These are phyloP conservation scores for Pemphredon lugubris DNA, from an alignment of 2,888 invertebrate species.

Conservation along the genomic window DNA sequence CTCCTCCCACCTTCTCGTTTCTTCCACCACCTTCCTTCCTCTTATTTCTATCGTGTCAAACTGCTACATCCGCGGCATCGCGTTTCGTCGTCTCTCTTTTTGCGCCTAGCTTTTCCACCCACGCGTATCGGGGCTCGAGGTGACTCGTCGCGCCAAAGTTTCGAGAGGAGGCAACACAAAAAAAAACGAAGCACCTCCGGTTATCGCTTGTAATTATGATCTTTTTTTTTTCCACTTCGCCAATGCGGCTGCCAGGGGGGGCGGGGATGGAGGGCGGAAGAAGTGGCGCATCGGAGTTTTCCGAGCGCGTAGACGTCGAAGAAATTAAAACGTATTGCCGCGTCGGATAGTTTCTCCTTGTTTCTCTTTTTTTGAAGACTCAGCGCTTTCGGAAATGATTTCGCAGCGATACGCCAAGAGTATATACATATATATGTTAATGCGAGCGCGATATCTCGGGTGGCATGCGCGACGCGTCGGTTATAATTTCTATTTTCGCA, in stretches of 20 bases:
- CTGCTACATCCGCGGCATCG: conserved; percentile 27
- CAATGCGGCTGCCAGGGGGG: no score
- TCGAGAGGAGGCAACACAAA: no score
- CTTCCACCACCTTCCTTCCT: conserved; percentile 1
- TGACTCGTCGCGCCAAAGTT: no score
- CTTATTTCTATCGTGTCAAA: conserved; percentile 26
- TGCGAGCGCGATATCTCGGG: conserved; percentile 8
- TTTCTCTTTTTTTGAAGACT: no score
- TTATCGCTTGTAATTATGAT: no score
- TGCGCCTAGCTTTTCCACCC: conserved; percentile 3
- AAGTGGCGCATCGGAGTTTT: no score
- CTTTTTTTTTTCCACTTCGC: no score
- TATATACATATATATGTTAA: conserved; percentile 2
- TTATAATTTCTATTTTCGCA: conserved; percentile 36
- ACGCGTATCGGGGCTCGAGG: background rate
- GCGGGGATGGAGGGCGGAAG: no score
- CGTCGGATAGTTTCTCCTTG: no score
- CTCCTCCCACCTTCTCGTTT: background rate
- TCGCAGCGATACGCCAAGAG: conserved; percentile 5
- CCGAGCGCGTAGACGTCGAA: no score
- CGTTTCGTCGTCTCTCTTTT: conserved; percentile 24
- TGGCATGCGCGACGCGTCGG: conserved; percentile 7
- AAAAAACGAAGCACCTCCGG: no score
- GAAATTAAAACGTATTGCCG: no score
- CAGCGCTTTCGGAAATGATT: conserved; percentile 1